phyloP scores from a whole-genome alignment of 2,797 vertebrate species.

The Brotogeris chrysoptera region DNA sequence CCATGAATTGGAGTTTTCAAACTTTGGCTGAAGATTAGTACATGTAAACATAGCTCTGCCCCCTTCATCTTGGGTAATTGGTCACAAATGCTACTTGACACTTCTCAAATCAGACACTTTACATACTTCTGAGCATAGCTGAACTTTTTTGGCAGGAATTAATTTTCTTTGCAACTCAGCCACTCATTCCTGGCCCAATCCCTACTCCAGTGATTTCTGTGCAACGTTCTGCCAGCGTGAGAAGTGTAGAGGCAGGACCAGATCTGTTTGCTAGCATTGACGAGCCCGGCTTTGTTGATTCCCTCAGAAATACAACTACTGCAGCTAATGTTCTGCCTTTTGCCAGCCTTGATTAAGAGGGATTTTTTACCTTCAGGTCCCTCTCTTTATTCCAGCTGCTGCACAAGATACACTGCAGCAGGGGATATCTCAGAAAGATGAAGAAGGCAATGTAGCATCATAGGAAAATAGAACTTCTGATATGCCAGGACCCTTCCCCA shows the following conservation, averaged over 20 bases:
- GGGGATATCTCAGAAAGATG: neutral
- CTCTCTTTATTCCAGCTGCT: neutral
- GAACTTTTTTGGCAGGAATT: slow-evolving; percentile 74
- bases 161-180: slow-evolving; percentile 77
- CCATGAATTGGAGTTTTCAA: slow-evolving; percentile 61
- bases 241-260: slow-evolving; percentile 33
- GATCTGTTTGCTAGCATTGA: neutral
- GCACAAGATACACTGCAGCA: neutral
- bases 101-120: slow-evolving; percentile 75
- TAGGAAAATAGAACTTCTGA: neutral
- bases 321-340: neutral
- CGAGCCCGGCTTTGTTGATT: slow-evolving; percentile 3
- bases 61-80: slow-evolving; percentile 80
- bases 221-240: neutral
- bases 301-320: neutral
- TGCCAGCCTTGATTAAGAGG: neutral
- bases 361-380: neutral
- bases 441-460: neutral
- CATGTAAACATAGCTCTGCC: slow-evolving; percentile 74
- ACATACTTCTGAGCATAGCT: slow-evolving; percentile 74
- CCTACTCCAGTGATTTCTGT: slow-evolving; percentile 38
- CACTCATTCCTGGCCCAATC: slow-evolving; percentile 69
- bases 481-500: neutral
- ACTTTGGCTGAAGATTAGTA: slow-evolving; percentile 65
- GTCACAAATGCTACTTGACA: slow-evolving; percentile 82